Evolutionary conservation across 2,797 vertebrate genomes (phyloP).

Genomic region (Craterocephalus amniculus): DNA sequence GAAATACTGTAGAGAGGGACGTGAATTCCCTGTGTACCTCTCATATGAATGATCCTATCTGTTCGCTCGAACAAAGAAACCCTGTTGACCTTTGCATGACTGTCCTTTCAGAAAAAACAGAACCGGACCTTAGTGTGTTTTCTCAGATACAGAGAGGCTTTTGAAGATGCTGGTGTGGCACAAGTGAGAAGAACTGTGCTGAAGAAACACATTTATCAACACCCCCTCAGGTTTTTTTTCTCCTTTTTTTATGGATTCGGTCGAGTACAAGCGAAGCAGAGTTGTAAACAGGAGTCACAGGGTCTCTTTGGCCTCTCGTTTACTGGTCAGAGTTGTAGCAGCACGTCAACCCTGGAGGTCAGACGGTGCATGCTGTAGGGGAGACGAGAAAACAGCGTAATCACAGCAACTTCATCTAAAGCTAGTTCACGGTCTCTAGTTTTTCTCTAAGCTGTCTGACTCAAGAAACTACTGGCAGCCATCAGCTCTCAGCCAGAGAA

Average conservation of each 20-base stretch:
- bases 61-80: constrained; percentile 32
- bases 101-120: constrained; percentile 29
- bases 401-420: constrained; percentile 23
- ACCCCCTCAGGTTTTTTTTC: neutral
- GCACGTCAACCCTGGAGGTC: constrained; percentile 35
- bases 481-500: constrained; percentile 1
- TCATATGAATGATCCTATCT: constrained; percentile 31
- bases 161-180: constrained; percentile 17
- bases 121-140: constrained; percentile 38
- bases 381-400: constrained; percentile 25
- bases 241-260: constrained; percentile 21
- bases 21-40: constrained; percentile 17
- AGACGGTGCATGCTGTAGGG: constrained; percentile 30
- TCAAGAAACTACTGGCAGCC: constrained; percentile 24
- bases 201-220: constrained; percentile 54
- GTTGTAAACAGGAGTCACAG: constrained; percentile 43
- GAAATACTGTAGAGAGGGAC: constrained; percentile 18
- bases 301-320: constrained; percentile 33
- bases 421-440: constrained; percentile 10
- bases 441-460: constrained; percentile 13
- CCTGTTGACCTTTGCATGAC: constrained; percentile 53
- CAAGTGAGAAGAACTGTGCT: constrained; percentile 6
- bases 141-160: constrained; percentile 2
- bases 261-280: constrained; percentile 33
- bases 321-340: constrained; percentile 35